These are phyloP conservation scores for human DNA, from an alignment of 2,113 vertebrate genomes.

Conservation along the genomic window GRCh38 chr19:5522001-5522500, in stretches of 20 bases:
- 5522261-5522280: not conserved
- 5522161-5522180: no score
- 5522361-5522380: conserved; percentile 30
- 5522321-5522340: not conserved
- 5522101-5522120: not conserved
- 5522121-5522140: not conserved
- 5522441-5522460: not conserved
- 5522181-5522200: not conserved
- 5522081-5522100: not conserved
- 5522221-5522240: not conserved
- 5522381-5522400: not conserved
- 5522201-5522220: not conserved
- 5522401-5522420: not conserved
- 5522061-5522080: not conserved
- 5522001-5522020: not conserved
- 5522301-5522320: conserved; percentile 5
- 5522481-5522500: rapidly evolving
- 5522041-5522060: not conserved
- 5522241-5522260: not conserved
- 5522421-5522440: not conserved
- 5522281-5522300: not conserved
- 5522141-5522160: no score
- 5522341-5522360: not conserved
- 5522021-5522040: no score
- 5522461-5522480: not conserved